Base-by-base conservation (phyloP, 2,113 vertebrate species). In the Polypterus senegalus region DNA sequence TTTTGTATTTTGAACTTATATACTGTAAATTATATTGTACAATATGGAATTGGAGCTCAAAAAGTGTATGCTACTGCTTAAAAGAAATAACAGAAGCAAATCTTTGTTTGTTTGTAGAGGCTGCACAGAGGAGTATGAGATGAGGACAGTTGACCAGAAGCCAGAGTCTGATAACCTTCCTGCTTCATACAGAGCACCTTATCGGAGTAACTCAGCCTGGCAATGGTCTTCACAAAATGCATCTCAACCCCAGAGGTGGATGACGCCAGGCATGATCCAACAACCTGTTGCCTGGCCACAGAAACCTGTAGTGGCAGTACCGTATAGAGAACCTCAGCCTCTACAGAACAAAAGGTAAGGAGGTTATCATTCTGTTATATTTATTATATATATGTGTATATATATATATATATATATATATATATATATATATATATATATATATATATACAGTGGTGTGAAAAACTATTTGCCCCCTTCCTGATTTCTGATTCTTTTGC, bases 81-180 rank as follows among this genome's bases (percentile, higher is more conserved):
- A 27, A 27, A 27, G 27, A 27, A 27, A 27, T 27, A 27, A 27
- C 27, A 27, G 27, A 27, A 27, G 27, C 27, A 27, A 27, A 27
- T 27, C 27, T 1, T 11, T 44, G 46, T 54, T 45, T 51, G 58
- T 71, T 66, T 27, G 6, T 61, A 96, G 93, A 83, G 93, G 93
- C 48, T 94, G 91, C 86, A 88, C 88, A 0, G 92, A 94, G 69
- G 86, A 92, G 66, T 84, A 89, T 56, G 89, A 90, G 74, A 85
- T 88, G 83, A 91, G 80, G 77, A 77, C 77, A 10, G 76, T 83
- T 63, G 93, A 94, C 68, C 77, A 86, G 59, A 91, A 88, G 74
- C 65, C 72, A 0, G 93, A 94, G 48, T 56, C 79, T 0, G 92
- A 94, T 65, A 87, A 74, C 47, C n/a, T 85, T 69, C 70, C 80